Evolutionary conservation across 2,888 invertebrate species (phyloP).

Genomic region (Thymelicus lineola): DNA sequence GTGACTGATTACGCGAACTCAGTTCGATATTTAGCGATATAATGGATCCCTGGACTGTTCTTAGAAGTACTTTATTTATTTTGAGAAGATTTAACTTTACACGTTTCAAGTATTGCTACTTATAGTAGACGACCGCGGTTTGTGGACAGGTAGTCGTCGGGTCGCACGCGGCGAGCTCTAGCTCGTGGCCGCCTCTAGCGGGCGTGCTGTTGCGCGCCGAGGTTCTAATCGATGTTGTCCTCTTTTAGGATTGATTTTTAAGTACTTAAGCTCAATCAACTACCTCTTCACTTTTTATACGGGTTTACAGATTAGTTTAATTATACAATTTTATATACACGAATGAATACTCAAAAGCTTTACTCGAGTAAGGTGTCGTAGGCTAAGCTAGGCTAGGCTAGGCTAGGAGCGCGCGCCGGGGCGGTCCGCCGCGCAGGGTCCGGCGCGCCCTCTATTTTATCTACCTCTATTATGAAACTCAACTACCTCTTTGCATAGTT

Average conservation of each 20-base stretch:
- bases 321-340: slow-evolving; percentile 84
- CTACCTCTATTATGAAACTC: slow-evolving; percentile 77
- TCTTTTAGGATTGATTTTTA: slow-evolving; percentile 76
- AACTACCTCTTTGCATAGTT: slow-evolving; percentile 84
- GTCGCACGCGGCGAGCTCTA: slow-evolving; percentile 53
- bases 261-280: slow-evolving; percentile 84
- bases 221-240: slow-evolving; percentile 56
- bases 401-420: slow-evolving; percentile 69
- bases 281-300: slow-evolving; percentile 85
- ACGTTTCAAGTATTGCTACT: slow-evolving; percentile 79
- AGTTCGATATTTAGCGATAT: slow-evolving; percentile 76
- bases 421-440: slow-evolving; percentile 79
- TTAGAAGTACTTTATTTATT: slow-evolving; percentile 84
- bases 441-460: slow-evolving; percentile 68
- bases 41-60: slow-evolving; percentile 81
- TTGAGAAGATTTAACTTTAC: slow-evolving; percentile 81
- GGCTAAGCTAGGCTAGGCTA: slow-evolving; percentile 63
- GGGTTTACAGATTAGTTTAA: slow-evolving; percentile 85
- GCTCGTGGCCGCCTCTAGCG: slow-evolving; percentile 47
- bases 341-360: slow-evolving; percentile 85
- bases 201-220: slow-evolving; percentile 7
- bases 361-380: slow-evolving; percentile 82
- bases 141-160: slow-evolving; percentile 69
- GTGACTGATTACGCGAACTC: slow-evolving; percentile 79
- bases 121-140: slow-evolving; percentile 80